These are phyloP conservation scores for Hypsibius dujardini DNA, from an alignment of 1,140 invertebrate genomes.

Conservation along the genomic window DNA sequence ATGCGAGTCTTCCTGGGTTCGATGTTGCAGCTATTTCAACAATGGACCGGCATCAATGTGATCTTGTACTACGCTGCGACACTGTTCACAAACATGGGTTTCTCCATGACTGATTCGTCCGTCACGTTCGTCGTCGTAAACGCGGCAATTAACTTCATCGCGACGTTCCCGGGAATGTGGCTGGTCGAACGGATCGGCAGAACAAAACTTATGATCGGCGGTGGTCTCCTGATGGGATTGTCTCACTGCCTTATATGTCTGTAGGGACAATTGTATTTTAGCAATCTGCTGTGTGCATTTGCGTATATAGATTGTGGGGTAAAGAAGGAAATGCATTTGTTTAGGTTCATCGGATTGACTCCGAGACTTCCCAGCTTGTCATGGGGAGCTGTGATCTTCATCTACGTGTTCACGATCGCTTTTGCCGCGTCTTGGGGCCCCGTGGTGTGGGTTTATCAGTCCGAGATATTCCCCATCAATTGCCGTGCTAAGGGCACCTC, in stretches of 20 bases:
- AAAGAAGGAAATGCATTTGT: background rate
- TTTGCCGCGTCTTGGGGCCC: conserved; percentile 39
- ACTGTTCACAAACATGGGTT: conserved; percentile 7
- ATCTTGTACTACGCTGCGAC: conserved; percentile 11
- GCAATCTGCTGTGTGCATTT: conserved; percentile 33
- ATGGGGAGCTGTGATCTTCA: conserved; percentile 2
- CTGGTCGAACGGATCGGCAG: conserved; percentile 44
- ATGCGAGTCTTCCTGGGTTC: conserved; percentile 31
- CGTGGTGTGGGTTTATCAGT: conserved; percentile 48
- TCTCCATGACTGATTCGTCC: background rate
- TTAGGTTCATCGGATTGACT: background rate
- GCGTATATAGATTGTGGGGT: conserved; percentile 27
- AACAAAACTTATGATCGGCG: conserved; percentile 37
- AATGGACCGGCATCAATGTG: conserved; percentile 39
- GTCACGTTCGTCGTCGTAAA: conserved; percentile 27
- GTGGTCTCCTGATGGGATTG: conserved; percentile 34
- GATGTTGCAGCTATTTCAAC: conserved; percentile 41
- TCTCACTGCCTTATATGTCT: background rate
- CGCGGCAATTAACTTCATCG: conserved; percentile 41
- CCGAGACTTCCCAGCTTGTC: background rate
- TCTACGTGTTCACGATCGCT: conserved; percentile 19
- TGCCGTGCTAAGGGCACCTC: conserved; percentile 40
- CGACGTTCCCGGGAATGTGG: conserved; percentile 41
- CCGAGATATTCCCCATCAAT: conserved; percentile 47
- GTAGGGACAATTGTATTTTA: background rate